Conservation (phyloP, 2,797 vertebrate species). For the Mormyrops attenuatus region DNA sequence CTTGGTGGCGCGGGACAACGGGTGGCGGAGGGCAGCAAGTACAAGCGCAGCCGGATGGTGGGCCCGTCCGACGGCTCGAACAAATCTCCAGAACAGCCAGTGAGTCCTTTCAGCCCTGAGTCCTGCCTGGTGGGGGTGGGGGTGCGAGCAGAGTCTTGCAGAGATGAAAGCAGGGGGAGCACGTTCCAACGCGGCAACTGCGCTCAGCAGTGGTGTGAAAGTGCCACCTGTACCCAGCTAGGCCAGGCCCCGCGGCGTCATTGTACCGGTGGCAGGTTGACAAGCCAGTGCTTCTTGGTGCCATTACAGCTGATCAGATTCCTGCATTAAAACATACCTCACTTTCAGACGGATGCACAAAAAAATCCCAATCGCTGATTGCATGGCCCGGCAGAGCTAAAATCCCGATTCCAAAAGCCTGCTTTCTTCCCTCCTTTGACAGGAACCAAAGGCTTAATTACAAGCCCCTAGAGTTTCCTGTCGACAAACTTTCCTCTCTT, state of each 20-base stretch:
- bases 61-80: constrained; percentile 21
- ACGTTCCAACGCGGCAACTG: constrained; percentile 50
- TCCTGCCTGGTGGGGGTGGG: not conserved
- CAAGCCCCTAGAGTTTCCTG: not conserved
- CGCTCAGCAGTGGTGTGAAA: constrained; percentile 50
- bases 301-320: not conserved
- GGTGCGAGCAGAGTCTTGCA: constrained; percentile 40
- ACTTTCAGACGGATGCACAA: constrained; percentile 2
- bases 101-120: constrained; percentile 36
- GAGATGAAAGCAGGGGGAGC: constrained; percentile 43
- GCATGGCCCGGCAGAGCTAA: not conserved
- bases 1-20: not conserved
- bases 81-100: not conserved
- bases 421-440: not conserved
- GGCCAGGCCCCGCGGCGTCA: constrained; percentile 37
- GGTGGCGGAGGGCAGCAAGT: constrained; percentile 17
- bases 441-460: constrained; percentile 15
- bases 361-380: not conserved
- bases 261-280: constrained; percentile 56
- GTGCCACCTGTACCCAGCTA: constrained; percentile 47
- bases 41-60: constrained; percentile 33
- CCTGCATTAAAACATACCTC: constrained; percentile 14
- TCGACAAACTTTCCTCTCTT: not conserved
- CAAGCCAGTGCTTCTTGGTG: constrained; percentile 38
- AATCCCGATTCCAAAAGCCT: not conserved